These are phyloP conservation scores for Radopholus similis DNA, from an alignment of 1,140 invertebrate species.

Conservation along the genomic window DNA sequence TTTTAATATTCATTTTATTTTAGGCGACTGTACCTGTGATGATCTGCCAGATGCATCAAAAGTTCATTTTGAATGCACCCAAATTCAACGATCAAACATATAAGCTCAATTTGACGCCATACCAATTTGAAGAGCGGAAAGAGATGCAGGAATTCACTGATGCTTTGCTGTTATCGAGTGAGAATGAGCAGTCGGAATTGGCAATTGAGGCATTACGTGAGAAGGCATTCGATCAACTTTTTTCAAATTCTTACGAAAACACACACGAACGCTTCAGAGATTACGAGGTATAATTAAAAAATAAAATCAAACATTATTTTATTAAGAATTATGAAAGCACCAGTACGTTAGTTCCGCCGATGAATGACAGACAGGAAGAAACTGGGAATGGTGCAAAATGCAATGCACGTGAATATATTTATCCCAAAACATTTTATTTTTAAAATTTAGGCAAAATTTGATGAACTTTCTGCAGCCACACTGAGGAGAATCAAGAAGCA, in stretches of 20 bases:
- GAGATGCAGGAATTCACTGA: constrained; percentile 28
- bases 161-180: constrained; percentile 3
- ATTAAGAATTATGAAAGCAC: neutral
- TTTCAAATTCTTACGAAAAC: neutral
- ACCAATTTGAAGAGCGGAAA: constrained; percentile 15
- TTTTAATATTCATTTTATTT: constrained; percentile 9
- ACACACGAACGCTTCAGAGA: neutral
- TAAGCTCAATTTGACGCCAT: constrained; percentile 14
- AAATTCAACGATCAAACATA: constrained; percentile 21
- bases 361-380: neutral
- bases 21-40: constrained; percentile 2
- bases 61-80: constrained; percentile 15
- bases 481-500: constrained; percentile 33
- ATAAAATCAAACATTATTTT: neutral
- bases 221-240: constrained; percentile 7
- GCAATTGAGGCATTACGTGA: neutral
- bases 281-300: neutral
- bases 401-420: neutral
- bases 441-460: constrained; percentile 12
- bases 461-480: constrained; percentile 10
- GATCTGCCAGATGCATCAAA: constrained; percentile 18
- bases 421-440: neutral
- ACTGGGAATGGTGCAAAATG: neutral
- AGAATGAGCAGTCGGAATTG: neutral
- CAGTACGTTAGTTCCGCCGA: neutral